These are phyloP conservation scores for Podarcis cretensis DNA, from an alignment of 2,113 vertebrate genomes.

Conservation along the genomic window DNA sequence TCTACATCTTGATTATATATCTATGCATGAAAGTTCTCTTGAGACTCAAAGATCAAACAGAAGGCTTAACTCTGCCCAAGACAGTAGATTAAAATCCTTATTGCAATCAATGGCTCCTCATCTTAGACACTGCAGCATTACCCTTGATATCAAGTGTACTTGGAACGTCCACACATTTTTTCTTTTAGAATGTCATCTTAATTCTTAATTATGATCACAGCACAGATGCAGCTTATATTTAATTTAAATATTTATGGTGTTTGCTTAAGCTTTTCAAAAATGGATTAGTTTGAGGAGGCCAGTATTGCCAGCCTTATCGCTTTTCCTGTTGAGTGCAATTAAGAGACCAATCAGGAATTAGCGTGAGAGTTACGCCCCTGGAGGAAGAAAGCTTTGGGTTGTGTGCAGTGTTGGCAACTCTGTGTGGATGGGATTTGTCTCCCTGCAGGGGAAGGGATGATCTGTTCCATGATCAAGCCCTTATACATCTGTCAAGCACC, in stretches of 20 bases:
- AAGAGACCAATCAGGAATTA: slow-evolving; percentile 38
- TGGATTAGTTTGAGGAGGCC: slow-evolving; percentile 26
- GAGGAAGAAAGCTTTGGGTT: neutral
- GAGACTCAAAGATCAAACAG: neutral
- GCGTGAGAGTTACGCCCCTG: neutral
- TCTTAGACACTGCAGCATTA: neutral
- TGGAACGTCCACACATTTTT: slow-evolving; percentile 31
- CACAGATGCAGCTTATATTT: slow-evolving; percentile 48
- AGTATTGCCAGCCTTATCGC: slow-evolving; percentile 29
- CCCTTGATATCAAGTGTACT: neutral
- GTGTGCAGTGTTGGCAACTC: neutral
- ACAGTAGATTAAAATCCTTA: neutral
- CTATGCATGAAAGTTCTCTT: neutral
- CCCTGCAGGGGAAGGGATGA: neutral
- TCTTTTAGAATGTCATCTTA: slow-evolving; percentile 26
- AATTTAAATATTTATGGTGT: slow-evolving; percentile 60
- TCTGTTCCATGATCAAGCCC: neutral
- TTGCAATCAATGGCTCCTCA: neutral
- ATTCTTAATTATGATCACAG: slow-evolving; percentile 57
- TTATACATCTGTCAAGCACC: neutral
- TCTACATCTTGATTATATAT: neutral
- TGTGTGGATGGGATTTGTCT: neutral
- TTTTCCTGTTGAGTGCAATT: slow-evolving; percentile 49
- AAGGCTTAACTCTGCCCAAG: neutral
- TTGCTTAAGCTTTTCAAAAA: slow-evolving; percentile 49